phyloP scores from a whole-genome alignment of 2,888 invertebrate species.

The Pandemis heparana region DNA sequence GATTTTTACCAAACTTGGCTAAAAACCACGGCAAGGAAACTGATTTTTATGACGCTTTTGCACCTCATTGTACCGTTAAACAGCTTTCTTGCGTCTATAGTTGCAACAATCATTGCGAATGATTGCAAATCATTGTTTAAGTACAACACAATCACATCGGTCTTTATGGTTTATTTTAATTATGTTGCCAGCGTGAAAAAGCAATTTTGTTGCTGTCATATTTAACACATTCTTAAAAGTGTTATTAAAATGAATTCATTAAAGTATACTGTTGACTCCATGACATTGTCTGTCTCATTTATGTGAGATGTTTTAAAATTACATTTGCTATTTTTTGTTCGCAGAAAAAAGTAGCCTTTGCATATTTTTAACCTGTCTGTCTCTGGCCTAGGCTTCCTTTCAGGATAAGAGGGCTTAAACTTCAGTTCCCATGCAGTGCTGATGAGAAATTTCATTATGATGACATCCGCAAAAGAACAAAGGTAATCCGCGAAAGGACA shows the following conservation, averaged over 20 bases:
- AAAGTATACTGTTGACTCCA: not conserved
- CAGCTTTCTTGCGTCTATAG: conserved; percentile 25
- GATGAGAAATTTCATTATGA: too few relatives aligned
- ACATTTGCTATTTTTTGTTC: not conserved
- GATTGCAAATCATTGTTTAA: conserved; percentile 36
- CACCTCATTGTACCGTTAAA: conserved; percentile 10
- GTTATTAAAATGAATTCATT: conserved; percentile 15
- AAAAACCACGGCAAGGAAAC: too few relatives aligned
- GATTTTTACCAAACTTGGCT: too few relatives aligned
- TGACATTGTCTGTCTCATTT: not conserved
- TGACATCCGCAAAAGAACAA: too few relatives aligned
- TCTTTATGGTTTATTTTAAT: conserved; percentile 20
- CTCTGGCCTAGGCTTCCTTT: too few relatives aligned
- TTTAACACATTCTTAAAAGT: conserved; percentile 26
- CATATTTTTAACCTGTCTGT: too few relatives aligned
- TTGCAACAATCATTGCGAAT: conserved; percentile 29
- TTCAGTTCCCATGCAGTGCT: too few relatives aligned
- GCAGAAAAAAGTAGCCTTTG: not conserved
- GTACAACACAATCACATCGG: conserved; percentile 13
- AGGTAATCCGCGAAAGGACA: too few relatives aligned
- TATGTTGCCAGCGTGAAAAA: conserved; percentile 22
- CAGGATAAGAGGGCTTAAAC: too few relatives aligned
- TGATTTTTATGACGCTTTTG: too few relatives aligned
- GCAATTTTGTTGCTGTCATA: conserved; percentile 29
- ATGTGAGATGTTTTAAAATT: not conserved